Percentiles rank a stretch among this genome's conserved stretches.
These are phyloP conservation scores for Alcis repandata DNA, from an alignment of 2,888 invertebrate species.

Conservation along the genomic window DNA sequence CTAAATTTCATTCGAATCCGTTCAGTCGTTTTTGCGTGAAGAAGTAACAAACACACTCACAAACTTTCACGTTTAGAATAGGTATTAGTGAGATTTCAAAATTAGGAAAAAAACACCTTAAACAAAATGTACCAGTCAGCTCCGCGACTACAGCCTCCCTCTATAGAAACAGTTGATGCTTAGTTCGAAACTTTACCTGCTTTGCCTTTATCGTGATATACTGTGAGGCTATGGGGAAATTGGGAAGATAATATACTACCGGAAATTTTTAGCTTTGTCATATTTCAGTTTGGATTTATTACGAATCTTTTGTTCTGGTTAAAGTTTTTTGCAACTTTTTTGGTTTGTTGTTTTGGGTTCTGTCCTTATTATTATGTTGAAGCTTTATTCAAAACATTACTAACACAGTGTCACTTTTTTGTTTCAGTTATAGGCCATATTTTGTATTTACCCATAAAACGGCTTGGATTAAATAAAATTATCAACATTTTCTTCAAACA, in stretches of 20 bases:
- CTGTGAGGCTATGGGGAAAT: constrained; percentile 45
- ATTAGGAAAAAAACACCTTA: too few relatives aligned
- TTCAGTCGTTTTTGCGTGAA: too few relatives aligned
- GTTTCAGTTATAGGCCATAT: too few relatives aligned
- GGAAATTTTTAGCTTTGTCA: constrained; percentile 11
- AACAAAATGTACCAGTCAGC: neutral
- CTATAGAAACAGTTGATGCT: constrained; percentile 26
- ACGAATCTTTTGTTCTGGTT: neutral
- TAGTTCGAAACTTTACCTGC: constrained; percentile 55
- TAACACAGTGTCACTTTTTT: too few relatives aligned
- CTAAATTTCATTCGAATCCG: too few relatives aligned
- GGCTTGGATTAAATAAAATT: too few relatives aligned
- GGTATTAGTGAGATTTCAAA: too few relatives aligned
- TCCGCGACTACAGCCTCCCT: constrained; percentile 1
- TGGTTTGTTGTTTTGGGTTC: neutral
- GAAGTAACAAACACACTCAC: too few relatives aligned
- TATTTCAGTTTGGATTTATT: constrained; percentile 1
- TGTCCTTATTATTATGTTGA: neutral
- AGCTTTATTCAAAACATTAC: neutral
- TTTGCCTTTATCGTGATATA: constrained; percentile 48
- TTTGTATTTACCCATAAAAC: too few relatives aligned
- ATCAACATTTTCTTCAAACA: too few relatives aligned
- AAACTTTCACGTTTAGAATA: too few relatives aligned
- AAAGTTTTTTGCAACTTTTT: neutral
- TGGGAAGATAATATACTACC: constrained; percentile 38